These are phyloP conservation scores for Chauna torquata DNA, from an alignment of 2,113 vertebrate genomes.

Conservation along the genomic window DNA sequence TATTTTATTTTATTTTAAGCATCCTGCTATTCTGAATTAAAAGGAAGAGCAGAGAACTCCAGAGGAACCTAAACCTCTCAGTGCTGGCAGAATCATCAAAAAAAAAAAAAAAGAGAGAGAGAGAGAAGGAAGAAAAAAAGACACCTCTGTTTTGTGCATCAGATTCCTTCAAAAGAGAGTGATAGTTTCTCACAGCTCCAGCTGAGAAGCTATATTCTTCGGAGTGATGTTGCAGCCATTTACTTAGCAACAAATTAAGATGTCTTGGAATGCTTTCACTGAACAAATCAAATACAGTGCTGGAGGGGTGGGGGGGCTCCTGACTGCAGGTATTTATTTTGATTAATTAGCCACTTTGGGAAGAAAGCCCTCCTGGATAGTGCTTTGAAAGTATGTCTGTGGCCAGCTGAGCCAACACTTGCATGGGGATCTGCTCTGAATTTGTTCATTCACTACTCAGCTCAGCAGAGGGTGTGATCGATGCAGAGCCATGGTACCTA, in stretches of 20 bases:
- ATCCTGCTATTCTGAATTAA: background rate
- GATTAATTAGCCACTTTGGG: conserved; percentile 43
- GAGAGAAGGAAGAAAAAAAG: background rate
- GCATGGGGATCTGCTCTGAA: background rate
- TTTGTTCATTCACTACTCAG: background rate
- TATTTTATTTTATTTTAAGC: background rate
- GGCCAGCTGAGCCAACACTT: background rate
- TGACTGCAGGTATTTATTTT: conserved; percentile 47
- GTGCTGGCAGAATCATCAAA: background rate
- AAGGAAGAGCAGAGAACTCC: background rate
- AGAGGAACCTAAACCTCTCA: background rate
- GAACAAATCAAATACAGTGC: background rate
- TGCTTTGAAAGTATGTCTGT: background rate
- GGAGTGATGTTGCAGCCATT: background rate
- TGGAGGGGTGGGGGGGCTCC: background rate
- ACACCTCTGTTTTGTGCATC: background rate
- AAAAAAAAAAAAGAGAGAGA: background rate
- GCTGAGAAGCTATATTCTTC: background rate
- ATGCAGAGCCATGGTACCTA: background rate
- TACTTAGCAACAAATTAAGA: conserved; percentile 28
- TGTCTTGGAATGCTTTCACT: background rate
- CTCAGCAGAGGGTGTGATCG: background rate
- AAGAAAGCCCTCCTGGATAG: conserved; percentile 5
- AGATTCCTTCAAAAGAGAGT: background rate
- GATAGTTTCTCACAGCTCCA: background rate